Evolutionary conservation across 2,888 invertebrate species (phyloP), one percentile per base, ranked within the genome.

Genomic region (Leucophora obtusa): DNA sequence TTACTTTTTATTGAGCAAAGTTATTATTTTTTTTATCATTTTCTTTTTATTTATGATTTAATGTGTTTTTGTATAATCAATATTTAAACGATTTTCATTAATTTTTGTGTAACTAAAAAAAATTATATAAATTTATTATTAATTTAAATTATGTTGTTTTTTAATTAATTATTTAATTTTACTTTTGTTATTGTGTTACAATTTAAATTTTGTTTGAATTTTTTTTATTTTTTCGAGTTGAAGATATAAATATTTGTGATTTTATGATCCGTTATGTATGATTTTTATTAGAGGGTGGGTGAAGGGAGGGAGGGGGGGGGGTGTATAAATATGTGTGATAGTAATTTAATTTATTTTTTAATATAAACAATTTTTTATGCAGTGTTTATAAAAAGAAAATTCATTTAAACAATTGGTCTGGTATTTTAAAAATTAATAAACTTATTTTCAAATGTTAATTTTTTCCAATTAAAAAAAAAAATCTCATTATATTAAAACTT

Each of bases 1-100:
- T 79, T 71, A 71, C n/a, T 79, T 62, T 28, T 62, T 35, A 60
- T 79, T 79, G 79, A 79, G 79, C 79, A 79, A 79, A 79, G 58
- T 79, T 79, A 74, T 74, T 69, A 2, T 72, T 35, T 51, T 56
- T n/a, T 58, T 28, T 28, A 28, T 28, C 1, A 28, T 28, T 28
- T 6, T 28, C 5, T 24, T 24, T 69, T 75, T 63, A 11, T 65
- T 43, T 63, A 66, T 68, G 47, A 62, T 79, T 82, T 6, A 11
- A 33, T 71, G 71, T 66, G 21, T 63, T 56, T 68, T 58, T 79
- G 62, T 79, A 56, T 68, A 69, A 58, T 65, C 47, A 53, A 65
- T 79, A 73, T 69, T 79, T 65, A 74, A 74, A 74, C 35, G 58
- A 47, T 59, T 66, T 33, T 73, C 33, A 68, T 73, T 59, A 65